phyloP scores from a whole-genome alignment of 1,140 invertebrate species.

The Pomacea maculata region DNA sequence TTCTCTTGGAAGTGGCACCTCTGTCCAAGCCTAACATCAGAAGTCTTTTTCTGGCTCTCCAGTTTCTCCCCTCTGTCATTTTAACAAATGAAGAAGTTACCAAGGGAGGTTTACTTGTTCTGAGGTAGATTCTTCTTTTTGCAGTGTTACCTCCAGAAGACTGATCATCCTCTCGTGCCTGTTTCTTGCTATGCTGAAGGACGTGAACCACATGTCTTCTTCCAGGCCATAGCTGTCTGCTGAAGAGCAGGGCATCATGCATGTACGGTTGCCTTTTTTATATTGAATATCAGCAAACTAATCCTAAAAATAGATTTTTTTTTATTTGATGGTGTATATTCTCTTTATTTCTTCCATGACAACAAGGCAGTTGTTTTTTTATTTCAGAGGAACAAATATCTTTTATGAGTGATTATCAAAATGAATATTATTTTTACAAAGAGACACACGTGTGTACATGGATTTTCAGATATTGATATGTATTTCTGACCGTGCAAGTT shows the following conservation, averaged over 20 bases:
- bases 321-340: neutral
- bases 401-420: neutral
- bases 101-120: too few species aligned
- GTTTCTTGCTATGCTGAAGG: conserved; percentile 53
- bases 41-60: too few species aligned
- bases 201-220: conserved; percentile 32
- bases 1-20: too few species aligned
- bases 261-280: neutral
- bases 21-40: too few species aligned
- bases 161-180: conserved; percentile 49
- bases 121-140: too few species aligned
- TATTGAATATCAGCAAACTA: too few species aligned
- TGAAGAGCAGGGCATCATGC: conserved; percentile 28
- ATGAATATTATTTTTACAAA: neutral
- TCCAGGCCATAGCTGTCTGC: conserved; percentile 47
- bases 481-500: neutral
- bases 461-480: neutral
- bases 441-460: neutral
- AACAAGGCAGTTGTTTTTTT: neutral
- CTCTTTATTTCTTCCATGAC: neutral
- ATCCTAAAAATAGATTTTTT: too few species aligned
- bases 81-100: too few species aligned
- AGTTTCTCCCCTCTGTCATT: too few species aligned
- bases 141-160: conserved; percentile 49
- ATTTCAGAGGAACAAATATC: neutral